Percentiles rank a stretch among this genome's conserved stretches.
Conservation (phyloP, 2,113 vertebrate species). For the Crotalus helleri region DNA sequence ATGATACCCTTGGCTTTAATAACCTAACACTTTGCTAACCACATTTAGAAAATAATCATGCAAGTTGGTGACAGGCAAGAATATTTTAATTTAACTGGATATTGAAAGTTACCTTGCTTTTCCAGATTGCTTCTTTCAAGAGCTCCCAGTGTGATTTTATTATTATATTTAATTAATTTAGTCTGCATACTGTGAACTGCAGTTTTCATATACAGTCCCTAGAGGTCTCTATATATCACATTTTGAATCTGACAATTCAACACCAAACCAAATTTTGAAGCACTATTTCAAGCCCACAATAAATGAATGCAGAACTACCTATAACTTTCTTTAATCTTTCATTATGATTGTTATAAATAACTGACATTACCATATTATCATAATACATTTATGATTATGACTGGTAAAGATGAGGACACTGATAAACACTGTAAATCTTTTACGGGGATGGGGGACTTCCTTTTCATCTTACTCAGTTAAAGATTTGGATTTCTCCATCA, state of each 20-base stretch:
- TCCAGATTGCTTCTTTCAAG: conserved; percentile 31
- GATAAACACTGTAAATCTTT: background rate
- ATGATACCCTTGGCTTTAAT: conserved; percentile 35
- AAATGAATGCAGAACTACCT: background rate
- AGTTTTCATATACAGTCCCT: conserved; percentile 64
- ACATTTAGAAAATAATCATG: conserved; percentile 23
- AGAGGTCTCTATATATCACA: conserved; percentile 74
- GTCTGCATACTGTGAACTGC: conserved; percentile 29
- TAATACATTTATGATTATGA: background rate
- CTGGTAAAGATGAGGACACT: background rate
- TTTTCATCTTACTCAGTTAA: background rate
- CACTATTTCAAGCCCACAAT: background rate
- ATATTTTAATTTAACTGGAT: conserved; percentile 26
- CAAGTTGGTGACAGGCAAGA: conserved; percentile 34
- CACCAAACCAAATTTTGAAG: background rate
- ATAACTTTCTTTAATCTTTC: background rate
- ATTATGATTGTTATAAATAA: background rate
- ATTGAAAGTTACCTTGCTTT: conserved; percentile 21
- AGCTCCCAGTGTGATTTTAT: conserved; percentile 12
- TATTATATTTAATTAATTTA: background rate
- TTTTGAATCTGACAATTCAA: conserved; percentile 38
- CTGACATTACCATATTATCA: background rate
- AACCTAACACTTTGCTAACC: conserved; percentile 3
- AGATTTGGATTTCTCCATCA: background rate
- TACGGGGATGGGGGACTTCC: background rate